Percentiles rank a stretch among this genome's conserved stretches.
Evolutionary conservation across 2,888 invertebrate genomes (phyloP).

Genomic region (Lacanobia wlatinum): DNA sequence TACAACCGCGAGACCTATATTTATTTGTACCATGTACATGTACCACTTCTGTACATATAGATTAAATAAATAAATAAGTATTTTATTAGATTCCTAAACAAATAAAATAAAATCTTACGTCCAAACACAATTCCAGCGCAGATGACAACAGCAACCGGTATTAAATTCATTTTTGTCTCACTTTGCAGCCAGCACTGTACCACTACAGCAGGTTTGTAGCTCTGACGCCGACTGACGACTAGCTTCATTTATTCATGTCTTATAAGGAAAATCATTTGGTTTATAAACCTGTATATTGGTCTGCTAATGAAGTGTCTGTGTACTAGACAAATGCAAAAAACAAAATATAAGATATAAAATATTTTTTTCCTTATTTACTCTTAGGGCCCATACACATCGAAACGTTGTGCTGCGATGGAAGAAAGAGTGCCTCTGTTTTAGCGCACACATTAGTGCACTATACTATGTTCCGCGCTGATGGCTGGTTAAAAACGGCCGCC

Average conservation of each 20-base stretch:
- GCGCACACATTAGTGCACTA: no score
- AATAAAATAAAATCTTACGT: background rate
- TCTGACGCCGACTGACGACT: background rate
- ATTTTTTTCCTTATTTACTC: background rate
- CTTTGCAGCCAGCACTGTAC: background rate
- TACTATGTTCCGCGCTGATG: no score
- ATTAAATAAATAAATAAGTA: no score
- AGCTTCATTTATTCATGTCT: background rate
- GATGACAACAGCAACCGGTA: background rate
- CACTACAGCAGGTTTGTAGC: background rate
- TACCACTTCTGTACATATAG: no score
- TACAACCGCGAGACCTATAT: no score
- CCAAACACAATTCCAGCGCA: background rate
- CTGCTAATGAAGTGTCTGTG: background rate
- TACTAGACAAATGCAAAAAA: background rate
- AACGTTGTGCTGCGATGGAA: background rate
- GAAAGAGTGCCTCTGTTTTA: no score
- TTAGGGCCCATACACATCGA: background rate
- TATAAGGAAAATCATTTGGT: background rate
- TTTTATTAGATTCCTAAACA: background rate
- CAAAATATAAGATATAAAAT: background rate
- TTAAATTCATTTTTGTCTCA: background rate
- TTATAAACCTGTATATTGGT: background rate
- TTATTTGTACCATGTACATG: no score
- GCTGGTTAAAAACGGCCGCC: no score